Evolutionary conservation across 2,888 invertebrate species (phyloP).

Genomic region (Tetragnatha montana): DNA sequence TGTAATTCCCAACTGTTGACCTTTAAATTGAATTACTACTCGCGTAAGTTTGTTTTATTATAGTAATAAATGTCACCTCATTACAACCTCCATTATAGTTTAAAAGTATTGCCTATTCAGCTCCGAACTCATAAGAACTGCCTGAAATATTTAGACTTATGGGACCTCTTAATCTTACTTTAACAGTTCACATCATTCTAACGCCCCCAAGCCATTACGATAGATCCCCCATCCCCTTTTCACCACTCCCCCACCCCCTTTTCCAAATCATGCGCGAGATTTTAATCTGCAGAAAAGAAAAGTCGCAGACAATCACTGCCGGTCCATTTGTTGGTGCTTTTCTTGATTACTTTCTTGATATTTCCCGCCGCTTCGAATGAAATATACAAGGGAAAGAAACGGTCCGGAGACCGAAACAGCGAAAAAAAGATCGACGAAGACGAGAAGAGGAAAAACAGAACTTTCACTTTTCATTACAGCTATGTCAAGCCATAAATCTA

Average conservation of each 20-base stretch:
- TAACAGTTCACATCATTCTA: conserved; percentile 4
- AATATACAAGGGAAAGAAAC: conserved; percentile 5
- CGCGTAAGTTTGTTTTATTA: background rate
- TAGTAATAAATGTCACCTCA: background rate
- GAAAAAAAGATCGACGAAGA: conserved; percentile 7
- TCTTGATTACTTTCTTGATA: conserved; percentile 24
- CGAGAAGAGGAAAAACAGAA: conserved; percentile 36
- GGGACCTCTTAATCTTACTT: conserved; percentile 14
- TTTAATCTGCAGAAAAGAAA: conserved; percentile 51
- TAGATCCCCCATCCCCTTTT: conserved; percentile 32
- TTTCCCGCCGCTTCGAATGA: conserved; percentile 21
- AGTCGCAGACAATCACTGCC: conserved; percentile 14
- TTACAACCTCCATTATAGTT: background rate
- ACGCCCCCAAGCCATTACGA: conserved; percentile 16
- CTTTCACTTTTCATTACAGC: conserved; percentile 51
- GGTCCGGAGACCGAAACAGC: background rate
- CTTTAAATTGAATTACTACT: too few relatives aligned
- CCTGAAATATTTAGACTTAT: background rate
- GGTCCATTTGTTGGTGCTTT: conserved; percentile 36
- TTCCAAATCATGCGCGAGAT: conserved; percentile 47
- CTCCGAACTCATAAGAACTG: background rate
- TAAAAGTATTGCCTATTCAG: background rate
- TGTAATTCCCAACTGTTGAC: too few relatives aligned
- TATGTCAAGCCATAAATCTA: conserved; percentile 56
- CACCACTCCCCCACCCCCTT: conserved; percentile 15